phyloP scores from a whole-genome alignment of 2,888 invertebrate genomes.

The Chrysolina americana region DNA sequence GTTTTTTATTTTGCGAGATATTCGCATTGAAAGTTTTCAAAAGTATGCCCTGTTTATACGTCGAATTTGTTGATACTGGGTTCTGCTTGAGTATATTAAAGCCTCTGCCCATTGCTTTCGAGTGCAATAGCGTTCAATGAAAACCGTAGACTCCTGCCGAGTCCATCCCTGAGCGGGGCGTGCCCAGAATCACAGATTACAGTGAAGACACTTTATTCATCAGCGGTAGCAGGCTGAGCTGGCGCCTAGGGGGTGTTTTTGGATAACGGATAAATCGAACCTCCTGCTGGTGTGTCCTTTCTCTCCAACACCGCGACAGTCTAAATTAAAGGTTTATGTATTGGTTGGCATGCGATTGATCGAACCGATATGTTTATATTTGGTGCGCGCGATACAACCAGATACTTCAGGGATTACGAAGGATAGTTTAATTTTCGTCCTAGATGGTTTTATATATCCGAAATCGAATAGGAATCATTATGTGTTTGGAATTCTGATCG shows the following conservation, averaged over 20 bases:
- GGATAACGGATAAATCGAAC: conserved; percentile 50
- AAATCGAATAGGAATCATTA: not conserved
- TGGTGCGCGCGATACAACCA: conserved; percentile 19
- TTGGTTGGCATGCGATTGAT: conserved; percentile 43
- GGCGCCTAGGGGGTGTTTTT: conserved; percentile 46
- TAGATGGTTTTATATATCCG: not conserved
- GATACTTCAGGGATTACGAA: not conserved
- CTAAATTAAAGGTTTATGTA: conserved; percentile 46
- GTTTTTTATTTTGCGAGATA: no score
- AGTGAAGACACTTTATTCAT: conserved; percentile 56
- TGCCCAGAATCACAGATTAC: conserved; percentile 55
- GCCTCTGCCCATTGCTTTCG: not conserved
- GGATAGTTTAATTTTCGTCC: conserved; percentile 21
- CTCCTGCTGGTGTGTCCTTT: conserved; percentile 33
- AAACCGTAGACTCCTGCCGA: not conserved
- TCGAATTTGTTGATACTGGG: not conserved
- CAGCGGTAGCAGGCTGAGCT: conserved; percentile 39
- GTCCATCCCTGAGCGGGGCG: conserved; percentile 38
- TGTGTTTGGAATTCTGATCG: not conserved
- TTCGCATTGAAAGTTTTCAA: no score
- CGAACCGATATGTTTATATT: conserved; percentile 42
- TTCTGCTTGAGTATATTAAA: not conserved
- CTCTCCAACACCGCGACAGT: conserved; percentile 33
- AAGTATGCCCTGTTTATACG: no score
- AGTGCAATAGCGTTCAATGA: not conserved